A percentile compares a stretch with the other conserved stretches of the same genome.
phyloP scores from a whole-genome alignment of 64 coral and sea anemone genomes.

The Cladopsammia gracilis region DNA sequence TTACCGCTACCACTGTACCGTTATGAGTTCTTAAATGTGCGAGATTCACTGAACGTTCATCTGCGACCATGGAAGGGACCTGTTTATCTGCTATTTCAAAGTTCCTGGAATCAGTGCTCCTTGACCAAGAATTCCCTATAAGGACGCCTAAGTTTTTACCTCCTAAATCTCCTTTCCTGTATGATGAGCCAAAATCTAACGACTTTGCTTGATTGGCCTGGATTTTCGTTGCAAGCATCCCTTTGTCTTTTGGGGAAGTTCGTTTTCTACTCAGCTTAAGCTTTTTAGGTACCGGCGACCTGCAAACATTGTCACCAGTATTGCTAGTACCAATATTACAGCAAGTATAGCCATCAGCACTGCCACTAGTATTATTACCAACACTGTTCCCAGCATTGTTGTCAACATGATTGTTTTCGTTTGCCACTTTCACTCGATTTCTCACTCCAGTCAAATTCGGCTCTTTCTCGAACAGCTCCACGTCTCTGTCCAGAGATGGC shows the following conservation, averaged over 20 bases:
- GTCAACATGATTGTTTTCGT: not conserved
- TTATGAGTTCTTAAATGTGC: conserved; percentile 34
- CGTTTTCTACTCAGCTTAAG: conserved; percentile 18
- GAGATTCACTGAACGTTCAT: not conserved
- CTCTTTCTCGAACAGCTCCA: not conserved
- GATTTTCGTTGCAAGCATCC: not conserved
- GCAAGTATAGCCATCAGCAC: not conserved
- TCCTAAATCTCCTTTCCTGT: not conserved
- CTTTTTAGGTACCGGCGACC: conserved; percentile 25
- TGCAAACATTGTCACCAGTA: not conserved
- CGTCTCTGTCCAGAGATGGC: not conserved
- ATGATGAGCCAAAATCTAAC: not conserved
- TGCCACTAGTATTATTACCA: not conserved
- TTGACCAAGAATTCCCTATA: not conserved
- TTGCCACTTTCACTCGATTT: not conserved
- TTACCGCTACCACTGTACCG: conserved; percentile 79
- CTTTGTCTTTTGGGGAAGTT: conserved; percentile 1
- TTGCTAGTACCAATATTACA: not conserved
- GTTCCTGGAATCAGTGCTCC: not conserved
- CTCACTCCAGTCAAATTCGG: not conserved
- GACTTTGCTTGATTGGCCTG: not conserved
- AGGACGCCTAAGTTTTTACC: not conserved
- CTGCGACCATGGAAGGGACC: not conserved
- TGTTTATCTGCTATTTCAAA: not conserved
- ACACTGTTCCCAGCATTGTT: not conserved